phyloP scores from a whole-genome alignment of 2,113 vertebrate species.

The Arvicanthis niloticus region DNA sequence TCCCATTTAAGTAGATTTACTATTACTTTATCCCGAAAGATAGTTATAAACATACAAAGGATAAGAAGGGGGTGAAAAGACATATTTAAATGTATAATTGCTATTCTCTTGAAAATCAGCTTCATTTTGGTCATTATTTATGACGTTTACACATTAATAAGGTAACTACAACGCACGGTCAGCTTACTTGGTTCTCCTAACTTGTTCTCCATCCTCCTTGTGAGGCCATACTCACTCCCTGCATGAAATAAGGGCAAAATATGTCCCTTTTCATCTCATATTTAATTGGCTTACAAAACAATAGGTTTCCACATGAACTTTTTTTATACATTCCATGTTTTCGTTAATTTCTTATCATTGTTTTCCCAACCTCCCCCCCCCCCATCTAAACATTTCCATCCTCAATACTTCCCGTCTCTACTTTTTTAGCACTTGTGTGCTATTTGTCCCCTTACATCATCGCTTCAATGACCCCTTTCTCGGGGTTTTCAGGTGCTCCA shows the following conservation, averaged over 20 bases:
- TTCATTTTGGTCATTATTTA: background rate
- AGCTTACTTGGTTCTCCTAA: background rate
- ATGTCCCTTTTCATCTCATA: background rate
- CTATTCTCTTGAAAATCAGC: slow-evolving; percentile 1
- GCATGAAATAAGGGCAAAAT: background rate
- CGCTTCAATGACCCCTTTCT: background rate
- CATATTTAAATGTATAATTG: background rate
- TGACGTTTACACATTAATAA: background rate
- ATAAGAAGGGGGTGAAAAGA: background rate
- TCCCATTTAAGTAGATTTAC: slow-evolving; percentile 51
- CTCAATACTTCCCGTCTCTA: too few relatives aligned
- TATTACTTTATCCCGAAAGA: background rate
- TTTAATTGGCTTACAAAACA: background rate
- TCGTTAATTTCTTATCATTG: background rate
- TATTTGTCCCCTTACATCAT: too few relatives aligned
- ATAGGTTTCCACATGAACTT: background rate
- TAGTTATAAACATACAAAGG: slow-evolving; percentile 37
- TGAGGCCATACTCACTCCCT: rapidly evolving
- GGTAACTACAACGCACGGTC: background rate
- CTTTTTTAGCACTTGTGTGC: too few relatives aligned
- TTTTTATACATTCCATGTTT: background rate
- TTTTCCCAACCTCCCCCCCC: too few relatives aligned
- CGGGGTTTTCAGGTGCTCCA: background rate
- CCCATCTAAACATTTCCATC: background rate
- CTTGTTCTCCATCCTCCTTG: rapidly evolving